These are phyloP conservation scores for Panonychus citri DNA, from an alignment of 1,140 invertebrate genomes.

Conservation along the genomic window DNA sequence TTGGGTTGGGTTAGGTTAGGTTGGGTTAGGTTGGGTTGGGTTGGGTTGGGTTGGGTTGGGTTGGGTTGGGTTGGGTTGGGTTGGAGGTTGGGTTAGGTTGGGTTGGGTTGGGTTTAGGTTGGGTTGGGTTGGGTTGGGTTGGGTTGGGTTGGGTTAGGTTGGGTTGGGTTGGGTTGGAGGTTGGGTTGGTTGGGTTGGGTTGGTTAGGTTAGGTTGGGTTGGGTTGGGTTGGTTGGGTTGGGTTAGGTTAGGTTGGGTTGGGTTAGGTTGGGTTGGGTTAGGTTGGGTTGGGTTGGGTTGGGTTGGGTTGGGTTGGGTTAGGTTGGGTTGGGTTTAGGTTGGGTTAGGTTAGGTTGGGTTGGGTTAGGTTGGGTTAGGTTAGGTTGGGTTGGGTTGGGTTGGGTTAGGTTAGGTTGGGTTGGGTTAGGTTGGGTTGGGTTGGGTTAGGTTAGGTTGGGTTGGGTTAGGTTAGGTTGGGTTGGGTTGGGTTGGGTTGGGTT, in stretches of 20 bases:
- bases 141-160: too few species aligned
- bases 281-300: slow-evolving; percentile 15
- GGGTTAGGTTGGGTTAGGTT: slow-evolving; percentile 11
- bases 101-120: slow-evolving; percentile 15
- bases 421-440: slow-evolving; percentile 14
- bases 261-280: slow-evolving; percentile 16
- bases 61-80: slow-evolving; percentile 9
- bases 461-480: too few species aligned
- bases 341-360: slow-evolving; percentile 14
- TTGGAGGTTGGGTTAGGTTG: slow-evolving; percentile 12
- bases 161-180: too few species aligned
- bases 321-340: slow-evolving; percentile 7
- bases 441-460: slow-evolving; percentile 7
- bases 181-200: slow-evolving; percentile 15
- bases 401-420: slow-evolving; percentile 15
- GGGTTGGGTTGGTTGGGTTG: too few species aligned
- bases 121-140: slow-evolving; percentile 6
- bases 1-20: slow-evolving; percentile 17
- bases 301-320: slow-evolving; percentile 10
- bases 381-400: slow-evolving; percentile 12
- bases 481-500: too few species aligned
- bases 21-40: slow-evolving; percentile 12
- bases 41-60: slow-evolving; percentile 14
- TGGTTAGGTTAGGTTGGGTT: slow-evolving; percentile 12
- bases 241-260: slow-evolving; percentile 16